Percentiles rank a stretch among this genome's conserved stretches.
Evolutionary conservation across 2,113 vertebrate genomes (phyloP).

Genomic region (Girardinichthys multiradiatus): DNA sequence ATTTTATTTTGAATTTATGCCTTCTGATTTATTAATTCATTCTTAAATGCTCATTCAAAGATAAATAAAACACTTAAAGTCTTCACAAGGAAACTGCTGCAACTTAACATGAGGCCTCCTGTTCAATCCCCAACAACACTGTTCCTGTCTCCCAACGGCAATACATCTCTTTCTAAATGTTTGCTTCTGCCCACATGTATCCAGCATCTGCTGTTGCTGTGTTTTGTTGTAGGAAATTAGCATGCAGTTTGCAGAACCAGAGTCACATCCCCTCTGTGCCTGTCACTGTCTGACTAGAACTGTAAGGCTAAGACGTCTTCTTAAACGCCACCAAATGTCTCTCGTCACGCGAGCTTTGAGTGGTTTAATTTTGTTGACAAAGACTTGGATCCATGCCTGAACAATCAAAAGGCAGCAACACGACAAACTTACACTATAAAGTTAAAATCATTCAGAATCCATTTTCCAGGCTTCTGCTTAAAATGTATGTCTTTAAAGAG

Average conservation of each 20-base stretch:
- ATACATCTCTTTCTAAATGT: constrained; percentile 33
- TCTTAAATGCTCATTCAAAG: not conserved
- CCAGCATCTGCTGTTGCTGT: constrained; percentile 45
- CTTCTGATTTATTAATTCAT: not conserved
- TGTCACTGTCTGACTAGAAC: constrained; percentile 34
- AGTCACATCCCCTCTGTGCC: constrained; percentile 33
- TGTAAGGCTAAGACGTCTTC: constrained; percentile 15
- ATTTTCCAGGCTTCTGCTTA: not conserved
- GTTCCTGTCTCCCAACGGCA: constrained; percentile 42
- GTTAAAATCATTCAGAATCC: not conserved
- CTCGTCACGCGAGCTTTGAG: not conserved
- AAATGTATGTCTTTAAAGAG: not conserved
- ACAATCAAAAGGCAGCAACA: not conserved
- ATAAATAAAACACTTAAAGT: not conserved
- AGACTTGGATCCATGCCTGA: not conserved
- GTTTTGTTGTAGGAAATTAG: constrained; percentile 49
- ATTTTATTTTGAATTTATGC: no score
- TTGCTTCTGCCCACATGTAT: constrained; percentile 56
- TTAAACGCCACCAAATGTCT: constrained; percentile 6
- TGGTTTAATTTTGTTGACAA: not conserved
- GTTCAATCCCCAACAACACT: constrained; percentile 26
- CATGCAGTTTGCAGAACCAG: constrained; percentile 43
- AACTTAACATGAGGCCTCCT: constrained; percentile 48
- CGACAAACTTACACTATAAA: not conserved
- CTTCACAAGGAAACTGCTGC: constrained; percentile 41